A percentile compares a stretch with the other conserved stretches of the same genome.
Evolutionary conservation across 2,797 vertebrate species (phyloP).

Genomic region (Taenioides sp.): DNA sequence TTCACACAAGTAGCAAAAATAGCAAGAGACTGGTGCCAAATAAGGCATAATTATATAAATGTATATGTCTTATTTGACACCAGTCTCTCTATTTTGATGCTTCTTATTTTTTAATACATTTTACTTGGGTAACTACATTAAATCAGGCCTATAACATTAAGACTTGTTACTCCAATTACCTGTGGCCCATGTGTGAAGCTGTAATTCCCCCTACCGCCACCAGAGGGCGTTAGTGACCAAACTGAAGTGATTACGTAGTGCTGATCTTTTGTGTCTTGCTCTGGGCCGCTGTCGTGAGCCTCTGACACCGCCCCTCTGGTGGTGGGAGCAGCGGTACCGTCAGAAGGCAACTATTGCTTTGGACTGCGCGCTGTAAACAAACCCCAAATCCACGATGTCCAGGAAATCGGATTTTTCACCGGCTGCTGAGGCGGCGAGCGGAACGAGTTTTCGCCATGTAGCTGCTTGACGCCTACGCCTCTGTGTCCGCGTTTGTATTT

Average conservation of each 20-base stretch:
- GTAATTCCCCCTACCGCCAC: slow-evolving; percentile 33
- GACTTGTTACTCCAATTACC: no score
- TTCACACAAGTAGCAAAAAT: no score
- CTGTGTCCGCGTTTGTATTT: slow-evolving; percentile 11
- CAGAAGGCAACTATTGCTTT: slow-evolving; percentile 19
- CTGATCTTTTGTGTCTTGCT: slow-evolving; percentile 64
- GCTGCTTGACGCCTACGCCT: slow-evolving; percentile 16
- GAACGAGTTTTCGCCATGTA: slow-evolving; percentile 42
- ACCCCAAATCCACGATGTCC: slow-evolving; percentile 39
- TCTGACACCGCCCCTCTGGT: slow-evolving; percentile 73
- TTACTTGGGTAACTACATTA: no score
- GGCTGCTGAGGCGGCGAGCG: not conserved
- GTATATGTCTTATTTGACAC: no score
- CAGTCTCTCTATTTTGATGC: no score
- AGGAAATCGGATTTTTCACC: not conserved
- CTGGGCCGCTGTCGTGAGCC: slow-evolving; percentile 39
- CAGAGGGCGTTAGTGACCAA: slow-evolving; percentile 49
- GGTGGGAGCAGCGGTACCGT: slow-evolving; percentile 54
- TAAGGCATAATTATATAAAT: no score
- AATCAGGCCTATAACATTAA: no score
- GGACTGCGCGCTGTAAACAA: slow-evolving; percentile 70
- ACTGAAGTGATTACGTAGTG: slow-evolving; percentile 74
- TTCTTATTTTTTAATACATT: no score
- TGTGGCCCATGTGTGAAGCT: not conserved
- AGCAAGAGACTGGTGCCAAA: no score